These are phyloP conservation scores for Hyles euphorbiae DNA, from an alignment of 1,140 invertebrate genomes.

Conservation along the genomic window DNA sequence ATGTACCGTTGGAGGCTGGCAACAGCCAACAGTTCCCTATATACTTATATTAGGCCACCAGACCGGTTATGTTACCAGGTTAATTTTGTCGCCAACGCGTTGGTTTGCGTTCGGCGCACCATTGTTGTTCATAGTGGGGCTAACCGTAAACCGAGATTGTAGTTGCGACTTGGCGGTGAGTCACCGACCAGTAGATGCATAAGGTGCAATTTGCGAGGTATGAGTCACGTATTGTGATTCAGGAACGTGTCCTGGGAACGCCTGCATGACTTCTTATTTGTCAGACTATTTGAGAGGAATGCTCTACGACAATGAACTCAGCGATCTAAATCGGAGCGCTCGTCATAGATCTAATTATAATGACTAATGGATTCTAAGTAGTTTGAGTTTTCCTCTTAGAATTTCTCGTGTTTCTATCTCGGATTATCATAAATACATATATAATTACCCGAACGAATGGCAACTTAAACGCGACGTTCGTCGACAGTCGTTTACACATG, in stretches of 20 bases:
- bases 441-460: too few relatives aligned
- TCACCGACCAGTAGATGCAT: constrained; percentile 12
- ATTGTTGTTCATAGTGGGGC: constrained; percentile 10
- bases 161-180: constrained; percentile 12
- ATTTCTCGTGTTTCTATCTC: too few relatives aligned
- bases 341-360: neutral
- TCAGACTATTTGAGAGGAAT: too few relatives aligned
- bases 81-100: constrained; percentile 15
- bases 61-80: constrained; percentile 26
- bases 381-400: too few relatives aligned
- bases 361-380: too few relatives aligned
- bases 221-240: constrained; percentile 22
- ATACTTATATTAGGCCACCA: constrained; percentile 1
- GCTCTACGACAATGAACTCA: too few relatives aligned
- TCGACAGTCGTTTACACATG: too few relatives aligned
- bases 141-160: neutral
- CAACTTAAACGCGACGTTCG: too few relatives aligned
- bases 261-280: too few relatives aligned
- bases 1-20: too few relatives aligned
- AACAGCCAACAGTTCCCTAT: neutral
- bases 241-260: constrained; percentile 8
- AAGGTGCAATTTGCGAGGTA: constrained; percentile 3
- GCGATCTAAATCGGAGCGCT: constrained; percentile 1
- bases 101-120: constrained; percentile 22
- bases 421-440: too few relatives aligned